phyloP scores from a whole-genome alignment of 2,797 vertebrate genomes.

The Pangasius sanitwongsei region DNA sequence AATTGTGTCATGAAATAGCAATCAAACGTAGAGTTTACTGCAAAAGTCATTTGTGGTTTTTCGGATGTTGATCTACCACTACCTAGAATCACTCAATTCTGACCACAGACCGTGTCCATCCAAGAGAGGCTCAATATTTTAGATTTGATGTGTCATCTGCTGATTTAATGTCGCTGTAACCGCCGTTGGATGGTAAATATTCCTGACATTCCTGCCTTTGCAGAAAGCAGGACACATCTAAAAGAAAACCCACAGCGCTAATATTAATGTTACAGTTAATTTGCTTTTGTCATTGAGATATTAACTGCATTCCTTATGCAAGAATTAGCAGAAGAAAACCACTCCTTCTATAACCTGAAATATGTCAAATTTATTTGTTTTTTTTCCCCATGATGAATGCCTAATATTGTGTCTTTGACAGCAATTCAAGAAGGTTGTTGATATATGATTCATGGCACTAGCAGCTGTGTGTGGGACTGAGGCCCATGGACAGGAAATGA shows the following conservation, averaged over 20 bases:
- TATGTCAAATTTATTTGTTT: slow-evolving; percentile 10
- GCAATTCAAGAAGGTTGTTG: slow-evolving; percentile 70
- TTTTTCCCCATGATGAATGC: background rate
- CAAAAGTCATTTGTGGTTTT: slow-evolving; percentile 55
- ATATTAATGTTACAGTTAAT: background rate
- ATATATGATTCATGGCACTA: slow-evolving; percentile 69
- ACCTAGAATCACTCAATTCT: slow-evolving; percentile 51
- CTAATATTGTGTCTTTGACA: slow-evolving; percentile 44
- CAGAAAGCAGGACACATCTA: slow-evolving; percentile 36
- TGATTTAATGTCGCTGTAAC: slow-evolving; percentile 35
- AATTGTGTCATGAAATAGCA: slow-evolving; percentile 45
- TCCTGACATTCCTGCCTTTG: slow-evolving; percentile 18
- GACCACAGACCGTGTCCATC: slow-evolving; percentile 51
- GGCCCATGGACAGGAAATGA: slow-evolving; percentile 80
- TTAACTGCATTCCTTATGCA: background rate
- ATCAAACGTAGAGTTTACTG: slow-evolving; percentile 45
- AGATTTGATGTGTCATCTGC: slow-evolving; percentile 38
- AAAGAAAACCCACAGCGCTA: background rate
- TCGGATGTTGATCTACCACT: slow-evolving; percentile 37
- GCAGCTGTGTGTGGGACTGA: slow-evolving; percentile 78
- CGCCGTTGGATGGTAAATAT: slow-evolving; percentile 26
- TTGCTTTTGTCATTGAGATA: background rate
- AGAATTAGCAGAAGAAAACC: background rate
- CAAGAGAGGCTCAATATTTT: slow-evolving; percentile 44
- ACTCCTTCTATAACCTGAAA: background rate